Conservation (phyloP, 2,888 invertebrate species). For the Agriopis marginaria region DNA sequence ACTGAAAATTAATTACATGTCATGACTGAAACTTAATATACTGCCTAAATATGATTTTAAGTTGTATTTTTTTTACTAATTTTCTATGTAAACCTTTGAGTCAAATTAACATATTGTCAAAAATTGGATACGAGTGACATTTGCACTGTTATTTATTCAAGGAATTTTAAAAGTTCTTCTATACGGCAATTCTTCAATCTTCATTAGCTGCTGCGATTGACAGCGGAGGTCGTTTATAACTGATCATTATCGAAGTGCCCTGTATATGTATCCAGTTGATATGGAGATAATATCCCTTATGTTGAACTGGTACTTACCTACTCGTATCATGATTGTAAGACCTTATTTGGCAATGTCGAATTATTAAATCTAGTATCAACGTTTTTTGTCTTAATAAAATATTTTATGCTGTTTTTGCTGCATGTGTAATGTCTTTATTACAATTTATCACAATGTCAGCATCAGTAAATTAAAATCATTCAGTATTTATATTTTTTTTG, state of each 20-base stretch:
- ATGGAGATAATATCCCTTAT: constrained; percentile 54
- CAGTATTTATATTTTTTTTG: too few species aligned
- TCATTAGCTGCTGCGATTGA: constrained; percentile 69
- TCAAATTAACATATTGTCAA: constrained; percentile 20
- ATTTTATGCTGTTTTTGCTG: background rate
- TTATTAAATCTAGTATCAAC: constrained; percentile 53
- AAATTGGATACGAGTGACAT: constrained; percentile 7
- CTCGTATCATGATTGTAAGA: constrained; percentile 56
- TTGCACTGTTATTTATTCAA: constrained; percentile 34
- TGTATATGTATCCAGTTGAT: constrained; percentile 36
- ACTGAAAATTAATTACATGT: background rate
- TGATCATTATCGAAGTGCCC: constrained; percentile 62
- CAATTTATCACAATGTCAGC: background rate
- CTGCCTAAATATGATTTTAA: background rate
- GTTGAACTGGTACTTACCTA: constrained; percentile 59
- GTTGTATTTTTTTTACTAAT: too few species aligned
- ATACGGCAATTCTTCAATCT: constrained; percentile 60
- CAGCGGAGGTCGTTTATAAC: constrained; percentile 63
- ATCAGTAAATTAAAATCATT: background rate
- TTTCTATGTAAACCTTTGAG: too few species aligned
- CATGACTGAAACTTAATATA: background rate
- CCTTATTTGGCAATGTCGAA: constrained; percentile 63
- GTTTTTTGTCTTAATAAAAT: background rate
- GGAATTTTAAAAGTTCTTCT: constrained; percentile 38
- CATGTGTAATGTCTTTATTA: background rate